Conservation (phyloP, 2,888 invertebrate genomes). For the Synanthedon tipuliformis region DNA sequence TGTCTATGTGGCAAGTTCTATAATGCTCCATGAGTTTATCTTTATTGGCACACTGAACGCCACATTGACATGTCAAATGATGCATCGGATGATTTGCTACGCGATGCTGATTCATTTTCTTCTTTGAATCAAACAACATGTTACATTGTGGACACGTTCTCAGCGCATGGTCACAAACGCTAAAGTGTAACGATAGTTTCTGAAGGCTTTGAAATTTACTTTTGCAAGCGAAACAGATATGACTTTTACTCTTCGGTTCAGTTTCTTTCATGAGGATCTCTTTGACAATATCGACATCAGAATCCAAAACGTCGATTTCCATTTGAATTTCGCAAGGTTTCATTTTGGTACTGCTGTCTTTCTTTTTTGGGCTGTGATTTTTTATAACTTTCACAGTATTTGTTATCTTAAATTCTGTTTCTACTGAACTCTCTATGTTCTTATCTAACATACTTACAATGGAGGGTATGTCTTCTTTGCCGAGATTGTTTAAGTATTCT, state of each 20-base stretch:
- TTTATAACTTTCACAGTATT: conserved; percentile 19
- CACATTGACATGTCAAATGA: conserved; percentile 37
- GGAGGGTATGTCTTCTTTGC: conserved; percentile 59
- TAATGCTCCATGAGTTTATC: conserved; percentile 38
- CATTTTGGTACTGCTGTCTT: conserved; percentile 17
- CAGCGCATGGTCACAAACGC: conserved; percentile 41
- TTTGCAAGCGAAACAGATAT: conserved; percentile 51
- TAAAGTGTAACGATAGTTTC: conserved; percentile 46
- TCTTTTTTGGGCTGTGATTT: conserved; percentile 43
- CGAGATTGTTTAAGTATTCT: conserved; percentile 53
- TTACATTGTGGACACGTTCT: conserved; percentile 50
- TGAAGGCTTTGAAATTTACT: conserved; percentile 34
- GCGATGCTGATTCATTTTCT: conserved; percentile 47
- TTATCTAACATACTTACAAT: conserved; percentile 55
- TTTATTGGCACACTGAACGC: conserved; percentile 34
- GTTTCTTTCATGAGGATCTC: conserved; percentile 40
- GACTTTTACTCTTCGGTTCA: conserved; percentile 26
- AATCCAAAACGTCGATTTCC: conserved; percentile 53
- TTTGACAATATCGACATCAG: conserved; percentile 48
- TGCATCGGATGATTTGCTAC: conserved; percentile 24
- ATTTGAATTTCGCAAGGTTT: conserved; percentile 33
- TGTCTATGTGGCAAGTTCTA: conserved; percentile 37
- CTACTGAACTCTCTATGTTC: conserved; percentile 33
- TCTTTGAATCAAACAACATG: conserved; percentile 45
- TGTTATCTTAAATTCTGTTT: conserved; percentile 18